Conservation (phyloP, 2,113 vertebrate species). For the Tichodroma muraria region DNA sequence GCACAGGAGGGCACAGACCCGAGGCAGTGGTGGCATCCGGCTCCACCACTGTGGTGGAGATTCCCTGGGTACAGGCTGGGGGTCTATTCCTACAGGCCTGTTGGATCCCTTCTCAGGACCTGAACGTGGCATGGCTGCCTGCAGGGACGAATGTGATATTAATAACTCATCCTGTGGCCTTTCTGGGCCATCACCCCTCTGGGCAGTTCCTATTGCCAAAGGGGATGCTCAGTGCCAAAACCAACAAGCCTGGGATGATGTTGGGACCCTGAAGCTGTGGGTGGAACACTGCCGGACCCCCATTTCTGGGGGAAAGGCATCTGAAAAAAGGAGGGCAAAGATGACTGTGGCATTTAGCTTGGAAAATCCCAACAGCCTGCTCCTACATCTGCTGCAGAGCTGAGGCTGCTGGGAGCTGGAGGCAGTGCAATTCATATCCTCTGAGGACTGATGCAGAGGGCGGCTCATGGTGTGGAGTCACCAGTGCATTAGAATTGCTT, state of each 20-base stretch:
- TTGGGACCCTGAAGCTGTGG: not conserved
- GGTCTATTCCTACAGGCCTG: not conserved
- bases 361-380: conserved; percentile 19
- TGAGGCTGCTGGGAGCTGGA: not conserved
- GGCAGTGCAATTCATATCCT: not conserved
- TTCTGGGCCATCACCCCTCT: not conserved
- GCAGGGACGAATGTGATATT: not conserved
- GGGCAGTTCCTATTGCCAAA: not conserved
- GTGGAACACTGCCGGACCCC: not conserved
- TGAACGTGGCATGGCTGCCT: not conserved
- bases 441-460: not conserved
- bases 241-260: not conserved
- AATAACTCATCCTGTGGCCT: not conserved
- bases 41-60: not conserved
- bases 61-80: not conserved
- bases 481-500: not conserved
- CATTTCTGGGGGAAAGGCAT: not conserved
- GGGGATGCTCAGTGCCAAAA: not conserved
- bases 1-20: not conserved
- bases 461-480: not conserved
- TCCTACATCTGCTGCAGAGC: not conserved
- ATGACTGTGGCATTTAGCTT: not conserved
- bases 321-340: not conserved
- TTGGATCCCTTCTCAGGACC: not conserved
- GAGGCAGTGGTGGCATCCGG: accelerated